Conservation (phyloP, 2,797 vertebrate species). For the Micropoecilia bifurca region DNA sequence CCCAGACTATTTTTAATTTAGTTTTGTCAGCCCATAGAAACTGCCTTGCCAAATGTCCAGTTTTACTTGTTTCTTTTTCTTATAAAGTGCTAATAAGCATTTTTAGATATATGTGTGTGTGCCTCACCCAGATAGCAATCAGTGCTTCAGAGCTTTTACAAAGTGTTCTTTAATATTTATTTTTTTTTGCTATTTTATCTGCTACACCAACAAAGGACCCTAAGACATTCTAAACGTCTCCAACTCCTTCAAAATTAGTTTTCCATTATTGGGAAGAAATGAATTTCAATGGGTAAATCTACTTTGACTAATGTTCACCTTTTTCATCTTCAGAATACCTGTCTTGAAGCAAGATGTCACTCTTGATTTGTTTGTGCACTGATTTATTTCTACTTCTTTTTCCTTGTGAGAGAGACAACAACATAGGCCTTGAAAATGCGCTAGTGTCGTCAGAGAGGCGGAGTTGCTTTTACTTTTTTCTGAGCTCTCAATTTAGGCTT, state of each 20-base stretch:
- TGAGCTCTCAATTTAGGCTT: conserved; percentile 7
- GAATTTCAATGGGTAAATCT: conserved; percentile 10
- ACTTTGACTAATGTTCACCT: neutral
- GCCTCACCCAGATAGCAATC: neutral
- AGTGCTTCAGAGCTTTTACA: neutral
- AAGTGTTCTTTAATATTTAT: neutral
- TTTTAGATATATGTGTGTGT: neutral
- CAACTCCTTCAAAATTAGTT: neutral
- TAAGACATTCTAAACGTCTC: neutral
- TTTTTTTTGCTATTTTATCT: neutral
- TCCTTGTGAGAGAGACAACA: conserved; percentile 13
- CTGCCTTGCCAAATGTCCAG: neutral
- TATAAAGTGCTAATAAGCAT: neutral
- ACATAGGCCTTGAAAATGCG: conserved; percentile 8
- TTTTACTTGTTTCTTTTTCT: neutral
- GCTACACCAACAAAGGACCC: neutral
- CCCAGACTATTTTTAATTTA: too few relatives aligned
- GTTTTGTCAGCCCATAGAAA: neutral
- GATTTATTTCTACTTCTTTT: conserved; percentile 3
- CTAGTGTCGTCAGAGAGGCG: conserved; percentile 20
- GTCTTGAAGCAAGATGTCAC: conserved; percentile 7
- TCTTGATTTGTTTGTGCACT: neutral
- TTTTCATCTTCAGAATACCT: conserved; percentile 15
- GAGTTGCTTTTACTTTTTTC: conserved; percentile 51
- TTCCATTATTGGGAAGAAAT: neutral